These are phyloP conservation scores for Pristiophorus japonicus DNA, from an alignment of 2,113 vertebrate genomes.

Conservation along the genomic window DNA sequence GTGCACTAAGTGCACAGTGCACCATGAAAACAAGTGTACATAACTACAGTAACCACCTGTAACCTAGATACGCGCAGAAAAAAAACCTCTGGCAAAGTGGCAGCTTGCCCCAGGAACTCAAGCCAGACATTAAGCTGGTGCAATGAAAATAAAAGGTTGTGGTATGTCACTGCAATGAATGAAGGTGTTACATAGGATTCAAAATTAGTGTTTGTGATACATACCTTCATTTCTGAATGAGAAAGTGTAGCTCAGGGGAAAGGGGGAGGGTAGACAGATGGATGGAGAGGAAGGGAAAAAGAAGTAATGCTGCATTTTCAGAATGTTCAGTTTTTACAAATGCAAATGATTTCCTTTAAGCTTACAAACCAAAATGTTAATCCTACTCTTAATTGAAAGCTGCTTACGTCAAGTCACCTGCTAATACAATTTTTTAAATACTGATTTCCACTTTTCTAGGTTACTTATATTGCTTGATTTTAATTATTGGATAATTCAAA, in stretches of 20 bases:
- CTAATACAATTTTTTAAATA: not conserved
- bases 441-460: not conserved
- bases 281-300: not conserved
- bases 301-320: not conserved
- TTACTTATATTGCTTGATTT: not conserved
- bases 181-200: slow-evolving; percentile 50
- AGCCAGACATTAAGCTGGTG: slow-evolving; percentile 49
- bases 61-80: slow-evolving; percentile 45
- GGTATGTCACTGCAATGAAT: slow-evolving; percentile 38
- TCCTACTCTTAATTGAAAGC: not conserved
- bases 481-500: not conserved
- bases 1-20: slow-evolving; percentile 75
- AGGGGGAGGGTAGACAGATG: not conserved
- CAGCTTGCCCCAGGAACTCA: slow-evolving; percentile 15
- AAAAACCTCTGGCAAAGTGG: slow-evolving; percentile 9
- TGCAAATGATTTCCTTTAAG: not conserved
- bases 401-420: not conserved
- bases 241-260: not conserved
- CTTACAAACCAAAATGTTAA: not conserved
- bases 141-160: slow-evolving; percentile 44
- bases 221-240: not conserved
- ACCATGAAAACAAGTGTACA: slow-evolving; percentile 78
- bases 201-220: not conserved
- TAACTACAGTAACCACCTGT: slow-evolving; percentile 69
- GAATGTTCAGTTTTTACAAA: not conserved